Evolutionary conservation across 2,888 invertebrate species (phyloP).

Genomic region (Nomada hirtipes): DNA sequence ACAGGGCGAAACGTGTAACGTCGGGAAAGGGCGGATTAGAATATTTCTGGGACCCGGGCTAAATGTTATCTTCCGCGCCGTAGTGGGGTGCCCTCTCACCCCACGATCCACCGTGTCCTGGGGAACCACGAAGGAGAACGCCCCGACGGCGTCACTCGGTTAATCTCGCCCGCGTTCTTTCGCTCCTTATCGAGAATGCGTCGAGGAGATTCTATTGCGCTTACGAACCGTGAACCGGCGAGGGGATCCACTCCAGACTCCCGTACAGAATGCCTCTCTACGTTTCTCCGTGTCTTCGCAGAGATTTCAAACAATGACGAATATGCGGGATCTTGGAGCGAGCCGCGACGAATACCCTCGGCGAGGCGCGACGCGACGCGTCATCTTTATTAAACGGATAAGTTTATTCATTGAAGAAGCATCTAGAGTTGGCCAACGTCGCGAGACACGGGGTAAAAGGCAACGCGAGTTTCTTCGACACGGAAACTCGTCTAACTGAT

Average conservation of each 20-base stretch:
- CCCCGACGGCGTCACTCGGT: constrained; percentile 40
- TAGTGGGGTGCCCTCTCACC: constrained; percentile 41
- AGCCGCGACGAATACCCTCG: not conserved
- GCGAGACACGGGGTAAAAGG: not conserved
- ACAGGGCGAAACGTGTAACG: constrained; percentile 71
- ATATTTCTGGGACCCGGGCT: constrained; percentile 75
- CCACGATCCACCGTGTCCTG: constrained; percentile 52
- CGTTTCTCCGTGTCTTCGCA: constrained; percentile 16
- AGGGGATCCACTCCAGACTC: not conserved
- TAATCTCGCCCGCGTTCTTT: constrained; percentile 62
- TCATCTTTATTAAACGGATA: constrained; percentile 39
- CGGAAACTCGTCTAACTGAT: constrained; percentile 17
- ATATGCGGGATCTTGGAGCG: constrained; percentile 16
- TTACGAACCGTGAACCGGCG: constrained; percentile 57
- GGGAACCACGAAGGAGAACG: constrained; percentile 39
- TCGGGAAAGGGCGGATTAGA: constrained; percentile 79
- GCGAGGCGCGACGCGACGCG: not conserved
- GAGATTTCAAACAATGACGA: constrained; percentile 44
- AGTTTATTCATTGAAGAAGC: constrained; percentile 32
- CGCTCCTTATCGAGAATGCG: constrained; percentile 50
- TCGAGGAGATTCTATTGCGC: constrained; percentile 58
- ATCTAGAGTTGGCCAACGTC: not conserved
- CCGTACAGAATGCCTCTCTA: constrained; percentile 8
- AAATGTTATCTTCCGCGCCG: constrained; percentile 77
- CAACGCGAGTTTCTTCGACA: too few species aligned